Conservation (phyloP, 2,888 invertebrate species). For the Oscheius sp. region DNA sequence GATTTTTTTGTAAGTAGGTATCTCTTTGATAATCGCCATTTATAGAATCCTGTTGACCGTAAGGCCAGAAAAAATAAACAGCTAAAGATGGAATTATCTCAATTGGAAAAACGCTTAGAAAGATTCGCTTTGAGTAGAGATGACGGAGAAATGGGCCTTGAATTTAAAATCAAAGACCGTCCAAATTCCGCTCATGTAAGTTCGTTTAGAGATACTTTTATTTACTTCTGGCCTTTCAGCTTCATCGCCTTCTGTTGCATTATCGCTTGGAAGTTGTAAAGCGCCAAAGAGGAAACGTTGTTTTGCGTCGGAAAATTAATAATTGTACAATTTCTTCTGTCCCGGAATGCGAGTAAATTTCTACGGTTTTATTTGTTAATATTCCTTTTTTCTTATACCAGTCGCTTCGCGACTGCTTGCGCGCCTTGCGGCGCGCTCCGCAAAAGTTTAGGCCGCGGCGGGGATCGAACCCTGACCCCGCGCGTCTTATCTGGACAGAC, state of each 20-base stretch:
- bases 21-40: background rate
- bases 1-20: slow-evolving; percentile 26
- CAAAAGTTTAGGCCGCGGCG: too few relatives aligned
- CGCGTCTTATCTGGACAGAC: too few relatives aligned
- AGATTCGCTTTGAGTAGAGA: slow-evolving; percentile 48
- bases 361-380: too few relatives aligned
- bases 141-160: slow-evolving; percentile 48
- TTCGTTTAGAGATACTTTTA: slow-evolving; percentile 11
- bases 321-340: slow-evolving; percentile 29
- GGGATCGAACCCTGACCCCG: too few relatives aligned
- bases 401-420: too few relatives aligned
- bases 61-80: slow-evolving; percentile 1
- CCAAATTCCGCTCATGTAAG: slow-evolving; percentile 42
- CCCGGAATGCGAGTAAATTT: slow-evolving; percentile 22
- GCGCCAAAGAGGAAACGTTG: slow-evolving; percentile 51
- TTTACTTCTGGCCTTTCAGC: slow-evolving; percentile 39
- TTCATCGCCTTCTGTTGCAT: slow-evolving; percentile 56
- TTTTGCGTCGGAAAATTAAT: slow-evolving; percentile 43
- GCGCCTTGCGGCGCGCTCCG: too few relatives aligned
- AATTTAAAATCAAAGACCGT: slow-evolving; percentile 50
- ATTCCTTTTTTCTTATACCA: too few relatives aligned
- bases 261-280: slow-evolving; percentile 58
- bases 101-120: slow-evolving; percentile 36
- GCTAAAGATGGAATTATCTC: slow-evolving; percentile 26
- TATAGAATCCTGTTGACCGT: slow-evolving; percentile 33